phyloP scores from a whole-genome alignment of 64 coral and sea anemone genomes.

The Montipora capricornis region DNA sequence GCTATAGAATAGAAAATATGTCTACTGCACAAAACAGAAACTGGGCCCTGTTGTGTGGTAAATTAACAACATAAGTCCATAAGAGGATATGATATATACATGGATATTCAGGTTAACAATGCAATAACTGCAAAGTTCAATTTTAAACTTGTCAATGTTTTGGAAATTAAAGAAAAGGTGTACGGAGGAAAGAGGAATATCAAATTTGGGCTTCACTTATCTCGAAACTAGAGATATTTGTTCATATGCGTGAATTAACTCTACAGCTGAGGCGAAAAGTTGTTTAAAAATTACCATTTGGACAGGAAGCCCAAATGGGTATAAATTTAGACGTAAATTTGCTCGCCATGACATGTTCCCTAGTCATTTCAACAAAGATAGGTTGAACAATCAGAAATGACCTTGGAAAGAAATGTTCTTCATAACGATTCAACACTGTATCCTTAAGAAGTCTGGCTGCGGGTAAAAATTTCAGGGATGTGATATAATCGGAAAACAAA shows the following conservation, averaged over 20 bases:
- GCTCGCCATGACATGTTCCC: neutral
- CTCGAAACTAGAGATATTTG: neutral
- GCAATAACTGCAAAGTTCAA: neutral
- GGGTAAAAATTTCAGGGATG: constrained; percentile 5
- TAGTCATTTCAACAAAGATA: neutral
- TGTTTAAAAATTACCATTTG: constrained; percentile 3
- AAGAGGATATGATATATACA: neutral
- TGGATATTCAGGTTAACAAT: neutral
- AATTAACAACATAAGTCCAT: neutral
- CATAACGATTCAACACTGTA: neutral
- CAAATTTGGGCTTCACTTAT: neutral
- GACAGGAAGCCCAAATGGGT: neutral
- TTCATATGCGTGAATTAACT: neutral
- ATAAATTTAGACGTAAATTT: neutral
- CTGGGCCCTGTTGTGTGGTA: neutral
- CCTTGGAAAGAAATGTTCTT: neutral
- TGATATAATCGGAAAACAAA: constrained; percentile 43
- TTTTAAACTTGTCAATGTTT: neutral
- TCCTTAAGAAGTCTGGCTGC: neutral
- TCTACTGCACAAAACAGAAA: neutral
- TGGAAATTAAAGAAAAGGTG: neutral
- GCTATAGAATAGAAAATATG: neutral
- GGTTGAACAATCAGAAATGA: neutral
- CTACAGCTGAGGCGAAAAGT: neutral
- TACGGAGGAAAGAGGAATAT: neutral